A percentile compares a stretch with the other conserved stretches of the same genome.
These are phyloP conservation scores for Periparus ater DNA, from an alignment of 2,797 vertebrate species.

Conservation along the genomic window DNA sequence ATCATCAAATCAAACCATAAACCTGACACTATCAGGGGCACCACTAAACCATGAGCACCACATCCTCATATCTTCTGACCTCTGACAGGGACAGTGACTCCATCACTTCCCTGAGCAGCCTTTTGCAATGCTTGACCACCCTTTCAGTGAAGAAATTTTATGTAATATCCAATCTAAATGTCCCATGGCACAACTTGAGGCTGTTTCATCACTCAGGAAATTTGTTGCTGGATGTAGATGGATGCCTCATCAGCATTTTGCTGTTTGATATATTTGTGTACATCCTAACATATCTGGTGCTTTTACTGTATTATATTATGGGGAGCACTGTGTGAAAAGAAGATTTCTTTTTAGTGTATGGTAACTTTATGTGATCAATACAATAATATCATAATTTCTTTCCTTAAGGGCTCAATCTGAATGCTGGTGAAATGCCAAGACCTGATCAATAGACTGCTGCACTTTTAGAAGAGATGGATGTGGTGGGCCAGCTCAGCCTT, in stretches of 20 bases:
- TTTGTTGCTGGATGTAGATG: background rate
- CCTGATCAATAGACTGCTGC: background rate
- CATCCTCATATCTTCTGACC: accelerated
- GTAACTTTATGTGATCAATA: background rate
- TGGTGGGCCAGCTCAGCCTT: background rate
- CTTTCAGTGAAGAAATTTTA: background rate
- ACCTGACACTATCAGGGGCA: background rate
- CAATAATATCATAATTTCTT: background rate
- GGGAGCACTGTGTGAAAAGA: background rate
- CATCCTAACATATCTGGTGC: background rate
- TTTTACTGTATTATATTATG: background rate
- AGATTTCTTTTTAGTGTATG: background rate
- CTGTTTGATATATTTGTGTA: background rate
- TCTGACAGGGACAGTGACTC: background rate
- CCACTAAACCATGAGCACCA: background rate
- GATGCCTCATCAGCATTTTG: background rate
- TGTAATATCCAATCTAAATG: background rate
- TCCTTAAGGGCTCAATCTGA: background rate
- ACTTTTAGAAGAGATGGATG: background rate
- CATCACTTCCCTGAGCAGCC: background rate
- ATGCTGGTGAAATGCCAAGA: background rate
- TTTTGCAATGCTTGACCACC: background rate
- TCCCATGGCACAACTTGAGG: background rate
- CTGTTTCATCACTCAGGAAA: background rate
- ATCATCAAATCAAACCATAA: no score